Conservation (phyloP, 2,888 invertebrate species). For the Calameuta idolon region DNA sequence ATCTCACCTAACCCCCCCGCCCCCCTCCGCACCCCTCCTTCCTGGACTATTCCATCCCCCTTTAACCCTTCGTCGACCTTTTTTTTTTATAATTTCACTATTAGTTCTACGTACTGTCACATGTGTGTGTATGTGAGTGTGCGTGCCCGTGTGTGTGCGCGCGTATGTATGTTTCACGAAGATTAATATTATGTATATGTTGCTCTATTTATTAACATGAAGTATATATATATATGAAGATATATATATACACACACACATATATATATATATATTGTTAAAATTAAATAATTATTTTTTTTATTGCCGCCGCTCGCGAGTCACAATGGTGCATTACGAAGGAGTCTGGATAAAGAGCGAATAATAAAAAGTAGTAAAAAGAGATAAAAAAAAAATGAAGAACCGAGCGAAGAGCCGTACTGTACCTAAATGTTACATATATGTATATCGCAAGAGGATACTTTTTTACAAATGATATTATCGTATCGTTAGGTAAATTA, state of each 20-base stretch:
- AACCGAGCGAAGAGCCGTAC: conserved; percentile 15
- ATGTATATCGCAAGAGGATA: conserved; percentile 39
- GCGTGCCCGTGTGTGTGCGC: not conserved
- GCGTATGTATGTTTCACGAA: conserved; percentile 39
- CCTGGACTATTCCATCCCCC: conserved; percentile 6
- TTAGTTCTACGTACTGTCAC: conserved; percentile 37
- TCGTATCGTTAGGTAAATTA: conserved; percentile 42
- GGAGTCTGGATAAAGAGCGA: conserved; percentile 11
- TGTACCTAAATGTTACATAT: conserved; percentile 21
- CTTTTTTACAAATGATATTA: conserved; percentile 53
- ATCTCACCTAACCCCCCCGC: not conserved
- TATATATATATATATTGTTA: conserved; percentile 57
- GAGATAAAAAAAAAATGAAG: conserved; percentile 21
- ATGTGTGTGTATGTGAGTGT: not conserved
- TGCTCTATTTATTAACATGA: conserved; percentile 64
- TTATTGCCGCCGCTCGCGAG: conserved; percentile 37
- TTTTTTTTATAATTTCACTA: conserved; percentile 31
- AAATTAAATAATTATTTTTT: conserved; percentile 60
- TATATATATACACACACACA: conserved; percentile 28
- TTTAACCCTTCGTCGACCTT: conserved; percentile 22
- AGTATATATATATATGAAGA: conserved; percentile 27
- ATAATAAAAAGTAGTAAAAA: conserved; percentile 18
- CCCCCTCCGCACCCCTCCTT: not conserved
- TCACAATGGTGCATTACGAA: conserved; percentile 15
- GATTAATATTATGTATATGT: conserved; percentile 65